Base-by-base conservation (phyloP, 2,888 invertebrate species). In the Cartodere bifasciata region DNA sequence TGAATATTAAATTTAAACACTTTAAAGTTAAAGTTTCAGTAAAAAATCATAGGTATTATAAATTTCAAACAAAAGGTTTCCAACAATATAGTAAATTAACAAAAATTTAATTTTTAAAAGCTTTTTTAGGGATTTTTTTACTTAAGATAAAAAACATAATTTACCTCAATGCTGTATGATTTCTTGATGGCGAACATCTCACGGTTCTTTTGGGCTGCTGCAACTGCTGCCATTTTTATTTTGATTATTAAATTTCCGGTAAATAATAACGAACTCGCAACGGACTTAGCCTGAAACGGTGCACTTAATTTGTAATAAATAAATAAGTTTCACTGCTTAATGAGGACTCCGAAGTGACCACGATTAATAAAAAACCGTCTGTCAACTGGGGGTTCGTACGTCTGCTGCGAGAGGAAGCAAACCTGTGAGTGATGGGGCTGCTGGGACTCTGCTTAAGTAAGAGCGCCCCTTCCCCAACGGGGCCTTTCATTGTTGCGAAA, bases 101-200 rank as follows among this genome's bases (percentile, higher is more conserved):
- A n/a, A n/a, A n/a, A n/a, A n/a, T n/a, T n/a, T n/a, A n/a, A n/a
- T n/a, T n/a, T n/a, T n/a, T n/a, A n/a, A n/a, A n/a, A n/a, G n/a
- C n/a, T n/a, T n/a, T n/a, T n/a, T n/a, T n/a, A n/a, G n/a, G n/a
- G n/a, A n/a, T n/a, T n/a, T n/a, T n/a, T n/a, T n/a, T n/a, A n/a
- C n/a, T 24, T 28, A 11, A 22, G 21, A 28, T 30, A 30, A 20
- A 20, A 24, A 36, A 28, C 31, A 20, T 10, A 26, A 23, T 23
- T 79, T 68, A 90, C 91, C 85, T 91, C 91, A 63, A 91, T 87
- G 70, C 88, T 90, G 75, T 91, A 91, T 45, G 88, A 88, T 63
- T 91, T 91, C 70, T 90, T 90, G 70, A 90, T 90, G 62, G 90
- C 88, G 74, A 90, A 90, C 81, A 88, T 83, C 66, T 90, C 88